These are phyloP conservation scores for Lycophotia porphyrea DNA, from an alignment of 2,888 invertebrate species.

Conservation along the genomic window DNA sequence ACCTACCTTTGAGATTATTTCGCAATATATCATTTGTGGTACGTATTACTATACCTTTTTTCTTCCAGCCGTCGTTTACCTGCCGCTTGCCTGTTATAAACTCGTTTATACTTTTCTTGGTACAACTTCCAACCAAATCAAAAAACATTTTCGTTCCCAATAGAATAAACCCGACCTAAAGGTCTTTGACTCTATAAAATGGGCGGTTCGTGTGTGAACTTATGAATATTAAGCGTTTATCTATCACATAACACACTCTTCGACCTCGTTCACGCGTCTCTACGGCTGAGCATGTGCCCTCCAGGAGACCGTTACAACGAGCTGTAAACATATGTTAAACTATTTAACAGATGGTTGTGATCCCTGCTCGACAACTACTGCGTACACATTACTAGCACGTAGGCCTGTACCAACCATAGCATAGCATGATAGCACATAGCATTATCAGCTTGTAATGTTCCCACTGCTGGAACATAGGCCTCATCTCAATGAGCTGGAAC, in stretches of 20 bases:
- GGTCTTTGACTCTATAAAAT: constrained; percentile 38
- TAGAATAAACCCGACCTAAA: constrained; percentile 33
- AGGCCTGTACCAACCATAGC: not conserved
- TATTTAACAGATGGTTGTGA: constrained; percentile 27
- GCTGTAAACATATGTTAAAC: constrained; percentile 26
- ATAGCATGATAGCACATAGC: not conserved
- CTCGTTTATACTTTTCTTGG: constrained; percentile 16
- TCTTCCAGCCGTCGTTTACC: constrained; percentile 15
- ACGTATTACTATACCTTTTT: not conserved
- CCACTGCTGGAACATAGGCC: not conserved
- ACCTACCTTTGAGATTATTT: not conserved
- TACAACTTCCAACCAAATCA: constrained; percentile 35
- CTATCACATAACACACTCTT: constrained; percentile 37
- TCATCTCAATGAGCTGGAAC: not conserved
- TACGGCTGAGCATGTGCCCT: not conserved
- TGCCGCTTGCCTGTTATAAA: constrained; percentile 15
- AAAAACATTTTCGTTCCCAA: constrained; percentile 35
- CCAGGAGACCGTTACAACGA: constrained; percentile 16
- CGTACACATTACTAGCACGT: constrained; percentile 2
- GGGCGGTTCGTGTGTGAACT: constrained; percentile 29
- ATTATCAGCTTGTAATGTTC: not conserved
- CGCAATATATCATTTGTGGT: not conserved
- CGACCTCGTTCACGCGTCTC: constrained; percentile 9
- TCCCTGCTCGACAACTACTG: constrained; percentile 12
- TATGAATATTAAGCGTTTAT: constrained; percentile 46